Evolutionary conservation across 53 echinoderm and acorn worm species (phyloP), one percentile per base, ranked within the genome.

Genomic region (Glandiceps talaboti): DNA sequence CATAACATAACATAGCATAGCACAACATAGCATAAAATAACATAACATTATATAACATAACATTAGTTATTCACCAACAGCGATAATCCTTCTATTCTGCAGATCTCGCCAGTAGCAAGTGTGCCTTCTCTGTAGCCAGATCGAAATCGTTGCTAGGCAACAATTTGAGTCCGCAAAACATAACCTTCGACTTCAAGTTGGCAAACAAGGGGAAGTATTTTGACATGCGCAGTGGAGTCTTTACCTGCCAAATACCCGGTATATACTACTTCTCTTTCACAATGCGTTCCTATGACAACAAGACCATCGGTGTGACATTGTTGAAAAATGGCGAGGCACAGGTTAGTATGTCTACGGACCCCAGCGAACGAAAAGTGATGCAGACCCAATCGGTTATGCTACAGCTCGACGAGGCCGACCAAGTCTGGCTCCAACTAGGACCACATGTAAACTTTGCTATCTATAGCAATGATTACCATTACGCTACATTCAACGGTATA

Each of bases 151-250:
- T 88, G 74, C 14, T 80, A 0, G 95, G 95, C 0, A 20, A 45
- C 6, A 31, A 77, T 29, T n/a, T n/a, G n/a, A 14, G 27, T 0
- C 26, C 30, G 10, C 76, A 74, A 25, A 84, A 88, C 64, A 31
- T 27, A 27, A 28, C 32, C 0, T 94, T 92, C 76, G 95, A 94
- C 30, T 76, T 84, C 81, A 80, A 90, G 30, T 90, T 79, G 83
- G 75, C 86, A 20, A 94, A 94, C 87, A 94, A 92, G 77, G 95
- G 92, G 0, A 72, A 79, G 1, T 82, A 92, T 79, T 94, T 90
- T 75, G 33, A 33, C 33, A 30, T 32, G 30, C 32, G 82, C 1
- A 94, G 92, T 80, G 90, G 89, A 33, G 84, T 84, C 1, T 94
- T 94, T 75, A 29, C 83, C 30, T 94, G 95, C 77, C 33, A 80